Evolutionary conservation across 2,888 invertebrate species (phyloP), one percentile per base, ranked within the genome.

Genomic region (Pterostichus madidus): DNA sequence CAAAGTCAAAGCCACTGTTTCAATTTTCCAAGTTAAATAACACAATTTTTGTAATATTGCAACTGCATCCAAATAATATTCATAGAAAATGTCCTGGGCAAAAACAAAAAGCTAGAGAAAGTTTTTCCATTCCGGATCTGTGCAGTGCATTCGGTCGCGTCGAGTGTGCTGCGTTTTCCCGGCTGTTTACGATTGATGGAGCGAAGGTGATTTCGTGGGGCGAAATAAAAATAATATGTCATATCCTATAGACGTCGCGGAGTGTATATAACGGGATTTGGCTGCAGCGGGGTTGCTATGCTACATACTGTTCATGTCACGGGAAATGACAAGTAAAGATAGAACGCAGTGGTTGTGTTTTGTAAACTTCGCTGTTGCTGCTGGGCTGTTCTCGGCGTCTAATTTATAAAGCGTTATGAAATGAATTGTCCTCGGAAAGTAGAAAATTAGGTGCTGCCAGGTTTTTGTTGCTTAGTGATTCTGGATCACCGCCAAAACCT

Each of bases 191-290:
- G 81, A 81, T 81, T 81, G 81, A 81, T 81, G 81, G 81, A 81
- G 75, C 75, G 24, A 56, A 75, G 75, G 46, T 59, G 81, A 75
- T 61, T 81, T 81, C 73, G 46, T 75, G 52, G 81, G 75, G 56
- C 32, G 61, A 75, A 75, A 75, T 61, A 81, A 75, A 81, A 81
- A 75, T 75, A 81, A 81, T 80, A 64, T 81, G 81, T 81, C 81
- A 59, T 81, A 81, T 75, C 75, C 61, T 75, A 81, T 81, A 75
- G 49, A 81, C 61, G 75, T 61, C 46, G 49, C n/a, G 44, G 13
- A 75, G 52, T 52, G 49, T 75, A 52, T 75, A 49, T 75, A 75
- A 75, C 75, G 11, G 75, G 75, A 75, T 75, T 75, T 75, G 52
- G 56, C 68, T 39, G 39, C 32, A 32, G 11, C n/a, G 13, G 61